These are phyloP conservation scores for Maniola jurtina DNA, from an alignment of 1,140 invertebrate genomes.

Conservation along the genomic window DNA sequence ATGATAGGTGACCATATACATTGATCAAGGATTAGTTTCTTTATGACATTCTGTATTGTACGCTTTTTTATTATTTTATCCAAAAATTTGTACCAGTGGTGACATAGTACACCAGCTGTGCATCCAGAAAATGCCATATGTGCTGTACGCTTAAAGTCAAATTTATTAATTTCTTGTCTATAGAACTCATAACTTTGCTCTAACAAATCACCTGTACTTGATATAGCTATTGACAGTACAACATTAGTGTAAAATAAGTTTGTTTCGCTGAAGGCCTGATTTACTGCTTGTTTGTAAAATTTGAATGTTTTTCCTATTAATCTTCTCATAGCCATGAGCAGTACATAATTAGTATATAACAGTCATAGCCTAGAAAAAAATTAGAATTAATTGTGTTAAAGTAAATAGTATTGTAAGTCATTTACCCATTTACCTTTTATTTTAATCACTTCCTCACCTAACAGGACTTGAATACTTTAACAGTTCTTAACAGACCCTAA, in stretches of 20 bases:
- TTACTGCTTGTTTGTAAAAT: constrained; percentile 32
- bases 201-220: constrained; percentile 88
- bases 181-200: constrained; percentile 92
- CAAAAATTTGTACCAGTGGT: constrained; percentile 86
- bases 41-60: constrained; percentile 84
- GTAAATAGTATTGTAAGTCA: no score
- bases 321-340: constrained; percentile 6
- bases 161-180: constrained; percentile 81
- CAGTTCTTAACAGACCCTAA: no score
- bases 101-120: constrained; percentile 90
- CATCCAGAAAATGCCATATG: constrained; percentile 90
- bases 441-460: no score
- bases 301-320: constrained; percentile 6
- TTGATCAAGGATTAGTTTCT: constrained; percentile 94
- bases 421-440: no score
- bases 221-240: constrained; percentile 87
- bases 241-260: constrained; percentile 92
- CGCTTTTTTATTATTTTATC: constrained; percentile 85
- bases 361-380: constrained; percentile 1
- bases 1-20: constrained; percentile 91
- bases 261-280: constrained; percentile 83
- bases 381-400: no score
- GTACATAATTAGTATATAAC: not conserved
- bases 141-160: constrained; percentile 83
- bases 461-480: no score